A percentile compares a stretch with the other conserved stretches of the same genome.
Evolutionary conservation across 1,140 invertebrate genomes (phyloP).

Genomic region (Lasioglossum baleicum): DNA sequence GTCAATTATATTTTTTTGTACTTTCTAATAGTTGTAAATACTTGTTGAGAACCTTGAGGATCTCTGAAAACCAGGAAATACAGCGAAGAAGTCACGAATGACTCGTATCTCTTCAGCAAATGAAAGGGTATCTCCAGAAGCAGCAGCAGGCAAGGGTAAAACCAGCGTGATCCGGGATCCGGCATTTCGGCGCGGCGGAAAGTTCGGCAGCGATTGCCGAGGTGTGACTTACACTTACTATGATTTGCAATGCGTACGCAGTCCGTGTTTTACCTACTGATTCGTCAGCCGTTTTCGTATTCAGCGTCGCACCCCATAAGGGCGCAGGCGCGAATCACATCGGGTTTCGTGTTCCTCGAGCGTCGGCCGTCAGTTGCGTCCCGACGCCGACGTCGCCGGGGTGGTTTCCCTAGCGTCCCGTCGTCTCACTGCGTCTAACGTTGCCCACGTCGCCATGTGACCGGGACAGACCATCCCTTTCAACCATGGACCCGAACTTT

Average conservation of each 20-base stretch:
- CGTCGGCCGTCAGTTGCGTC: conserved; percentile 69
- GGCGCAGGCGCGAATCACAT: conserved; percentile 62
- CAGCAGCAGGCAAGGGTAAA: no score
- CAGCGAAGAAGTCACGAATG: no score
- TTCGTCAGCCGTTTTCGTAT: conserved; percentile 42
- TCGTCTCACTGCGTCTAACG: neutral
- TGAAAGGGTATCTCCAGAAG: no score
- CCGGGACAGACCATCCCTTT: neutral
- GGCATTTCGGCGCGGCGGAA: conserved; percentile 1
- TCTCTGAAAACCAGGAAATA: no score
- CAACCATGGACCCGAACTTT: conserved; percentile 3
- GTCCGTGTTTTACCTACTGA: conserved; percentile 31
- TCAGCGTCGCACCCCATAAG: conserved; percentile 31
- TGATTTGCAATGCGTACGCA: conserved; percentile 37
- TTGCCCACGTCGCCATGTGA: conserved; percentile 64
- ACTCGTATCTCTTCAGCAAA: no score
- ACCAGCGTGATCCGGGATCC: neutral
- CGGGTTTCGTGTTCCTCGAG: conserved; percentile 63
- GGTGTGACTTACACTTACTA: conserved; percentile 52
- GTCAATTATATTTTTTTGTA: no score
- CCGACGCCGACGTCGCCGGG: conserved; percentile 68
- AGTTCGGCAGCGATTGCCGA: conserved; percentile 53
- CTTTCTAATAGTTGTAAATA: no score
- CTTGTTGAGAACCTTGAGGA: no score
- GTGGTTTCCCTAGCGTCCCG: conserved; percentile 25